Percentiles rank a stretch among this genome's conserved stretches.
Evolutionary conservation across 2,113 vertebrate genomes (phyloP).

Genomic region (Marmota monax): DNA sequence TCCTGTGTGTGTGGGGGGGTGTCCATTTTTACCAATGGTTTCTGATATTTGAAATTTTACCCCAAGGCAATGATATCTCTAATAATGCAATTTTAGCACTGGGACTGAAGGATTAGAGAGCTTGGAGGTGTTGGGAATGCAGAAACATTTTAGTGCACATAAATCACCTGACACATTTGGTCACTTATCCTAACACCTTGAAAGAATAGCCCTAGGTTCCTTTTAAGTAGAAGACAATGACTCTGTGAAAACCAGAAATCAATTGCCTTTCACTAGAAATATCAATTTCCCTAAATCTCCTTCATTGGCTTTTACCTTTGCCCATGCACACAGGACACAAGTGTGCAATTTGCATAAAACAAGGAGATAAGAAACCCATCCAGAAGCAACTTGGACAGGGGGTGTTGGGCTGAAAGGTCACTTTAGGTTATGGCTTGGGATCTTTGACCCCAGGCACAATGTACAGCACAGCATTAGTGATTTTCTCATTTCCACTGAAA

Average conservation of each 20-base stretch:
- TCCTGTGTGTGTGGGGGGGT: no score
- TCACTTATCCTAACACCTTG: background rate
- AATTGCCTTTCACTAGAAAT: background rate
- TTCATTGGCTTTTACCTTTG: background rate
- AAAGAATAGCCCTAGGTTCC: background rate
- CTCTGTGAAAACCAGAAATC: background rate
- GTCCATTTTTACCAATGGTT: background rate
- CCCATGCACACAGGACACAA: background rate
- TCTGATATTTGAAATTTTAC: background rate
- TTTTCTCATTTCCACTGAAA: conserved; percentile 83
- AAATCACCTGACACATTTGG: background rate
- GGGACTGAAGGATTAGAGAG: background rate
- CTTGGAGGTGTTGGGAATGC: background rate
- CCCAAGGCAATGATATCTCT: background rate
- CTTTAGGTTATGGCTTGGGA: conserved; percentile 62
- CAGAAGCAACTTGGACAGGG: background rate
- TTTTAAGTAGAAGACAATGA: background rate
- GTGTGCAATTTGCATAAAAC: background rate
- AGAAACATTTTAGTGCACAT: background rate
- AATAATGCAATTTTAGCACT: background rate
- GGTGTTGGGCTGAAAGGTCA: conserved; percentile 40
- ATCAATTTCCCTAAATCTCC: background rate
- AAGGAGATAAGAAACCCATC: conserved; percentile 51
- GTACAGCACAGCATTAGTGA: conserved; percentile 59
- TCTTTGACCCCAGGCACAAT: conserved; percentile 66